Evolutionary conservation across 2,113 vertebrate genomes (phyloP), one percentile per base, ranked within the genome.

Genomic region (Puma concolor): DNA sequence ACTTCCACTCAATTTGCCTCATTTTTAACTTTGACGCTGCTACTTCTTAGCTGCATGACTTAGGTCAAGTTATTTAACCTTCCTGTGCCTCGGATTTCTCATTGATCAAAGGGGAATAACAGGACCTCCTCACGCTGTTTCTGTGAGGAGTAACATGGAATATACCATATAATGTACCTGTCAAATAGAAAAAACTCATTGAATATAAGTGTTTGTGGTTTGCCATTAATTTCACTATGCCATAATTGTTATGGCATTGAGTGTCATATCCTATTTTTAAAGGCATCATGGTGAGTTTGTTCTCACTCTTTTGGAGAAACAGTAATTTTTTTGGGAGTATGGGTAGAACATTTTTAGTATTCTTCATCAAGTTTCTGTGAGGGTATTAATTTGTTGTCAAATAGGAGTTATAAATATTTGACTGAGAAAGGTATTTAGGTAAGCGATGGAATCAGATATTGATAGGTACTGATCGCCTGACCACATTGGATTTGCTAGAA

Each of bases 321-420:
- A 38, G 2, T 41, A 48, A 11, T 11, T 93, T 83, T 87, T 66
- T 4, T 48, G 27, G 2, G 88, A 31, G 4, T n/a, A 3, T 38
- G 10, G n/a, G 33, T 71, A 6, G n/a, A 9, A n/a, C 2, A 29
- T 1, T 48, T 92, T 93, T 36, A 80, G 21, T 17, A 60, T 80
- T 93, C 44, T 9, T 76, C 27, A 50, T 67, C 16, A 52, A 38
- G 21, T 3, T 44, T 81, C 72, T 76, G 19, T 48, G 41, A 95
- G 31, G n/a, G 50, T 27, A 38, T 3, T 52, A 11, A 60, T 94
- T 94, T 60, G 12, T n/a, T 86, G 82, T 96, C 14, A 93, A 91
- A 80, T 27, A 87, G n/a, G 23, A 48, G 9, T 52, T 67, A 23
- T 63, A 92, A 41, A 88, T 63, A 91, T 93, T 66, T 92, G 14